phyloP scores from a whole-genome alignment of 2,113 vertebrate genomes.

The Rana temporaria region DNA sequence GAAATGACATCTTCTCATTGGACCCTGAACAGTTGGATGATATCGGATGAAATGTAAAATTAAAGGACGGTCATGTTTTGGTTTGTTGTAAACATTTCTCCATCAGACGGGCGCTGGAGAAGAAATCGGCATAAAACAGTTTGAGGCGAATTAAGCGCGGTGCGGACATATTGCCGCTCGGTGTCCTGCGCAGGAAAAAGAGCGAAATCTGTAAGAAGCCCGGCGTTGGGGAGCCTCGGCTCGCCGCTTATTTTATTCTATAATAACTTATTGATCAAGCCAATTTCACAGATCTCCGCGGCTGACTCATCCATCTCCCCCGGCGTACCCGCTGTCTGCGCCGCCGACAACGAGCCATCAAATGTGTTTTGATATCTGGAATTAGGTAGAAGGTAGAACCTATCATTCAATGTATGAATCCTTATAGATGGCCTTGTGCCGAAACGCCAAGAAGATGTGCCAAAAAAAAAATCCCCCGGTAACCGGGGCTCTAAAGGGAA shows the following conservation, averaged over 20 bases:
- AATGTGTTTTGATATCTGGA: slow-evolving; percentile 11
- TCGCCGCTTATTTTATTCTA: neutral
- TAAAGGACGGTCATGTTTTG: too few species aligned
- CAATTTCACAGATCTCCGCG: neutral
- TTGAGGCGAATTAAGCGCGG: slow-evolving; percentile 24
- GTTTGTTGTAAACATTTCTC: too few species aligned
- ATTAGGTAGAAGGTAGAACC: neutral
- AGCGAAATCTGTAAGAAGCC: neutral
- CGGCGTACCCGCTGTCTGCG: neutral
- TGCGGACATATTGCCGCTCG: slow-evolving; percentile 5
- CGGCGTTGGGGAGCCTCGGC: neutral
- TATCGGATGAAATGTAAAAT: too few species aligned
- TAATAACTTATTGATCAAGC: slow-evolving; percentile 32
- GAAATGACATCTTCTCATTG: too few species aligned
- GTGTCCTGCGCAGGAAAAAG: slow-evolving; percentile 6
- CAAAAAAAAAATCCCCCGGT: too few species aligned
- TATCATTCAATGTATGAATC: neutral
- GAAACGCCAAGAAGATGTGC: too few species aligned
- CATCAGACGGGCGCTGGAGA: neutral
- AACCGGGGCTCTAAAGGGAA: too few species aligned
- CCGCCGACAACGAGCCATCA: too few species aligned
- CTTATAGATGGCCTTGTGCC: too few species aligned
- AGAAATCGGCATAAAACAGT: slow-evolving; percentile 31
- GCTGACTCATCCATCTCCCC: slow-evolving; percentile 6
- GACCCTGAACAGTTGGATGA: too few species aligned